Evolutionary conservation across 2,113 vertebrate species (phyloP), one percentile per base, ranked within the genome.

Genomic region (Tauraco erythrolophus): DNA sequence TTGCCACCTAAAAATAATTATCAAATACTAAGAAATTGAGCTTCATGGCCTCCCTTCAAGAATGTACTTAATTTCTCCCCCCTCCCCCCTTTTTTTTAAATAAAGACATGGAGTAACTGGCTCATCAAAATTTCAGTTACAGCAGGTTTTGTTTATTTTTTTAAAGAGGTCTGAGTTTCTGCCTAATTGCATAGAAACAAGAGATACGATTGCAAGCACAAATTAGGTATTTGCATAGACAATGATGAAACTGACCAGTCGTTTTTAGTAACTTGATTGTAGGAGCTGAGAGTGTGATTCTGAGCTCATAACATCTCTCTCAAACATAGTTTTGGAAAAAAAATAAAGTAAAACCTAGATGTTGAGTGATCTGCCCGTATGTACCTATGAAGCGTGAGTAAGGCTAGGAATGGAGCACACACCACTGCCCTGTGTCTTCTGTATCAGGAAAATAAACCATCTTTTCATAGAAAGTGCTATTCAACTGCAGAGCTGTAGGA

Each of bases 21-120:
- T n/a, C 19, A 85, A 91, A 94, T 90, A 90, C 60, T 84, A 94
- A 94, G 48, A 80, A 96, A 87, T 16, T 37, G 41, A 91, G 37
- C 33, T 91, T 89, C 46, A 72, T 1, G 2, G 56, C 11, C 48
- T 71, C 10, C 35, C 27, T 85, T 81, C n/a, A 80, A 84, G 45
- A 78, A 62, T 19, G 18, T 85, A 33, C 19, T 84, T 84, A 56
- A 33, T 57, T 17, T 65, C 35, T 61, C 56, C 30, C 24, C 30
- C 11, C 3, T 2, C 3, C 6, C 3, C 1, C 14, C 7, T 6
- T 11, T 17, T 35, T 53, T 41, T 24, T 4, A 2, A 69, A 91
- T 53, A 70, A 81, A 81, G 25, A 43, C 35, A 43, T 43, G n/a
- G 35, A 83, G 41, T 76, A 92, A 88, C 35, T 69, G 51, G 41